A percentile compares a stretch with the other conserved stretches of the same genome.
These are phyloP conservation scores for Phylloscopus trochilus DNA, from an alignment of 2,113 vertebrate species.

Conservation along the genomic window DNA sequence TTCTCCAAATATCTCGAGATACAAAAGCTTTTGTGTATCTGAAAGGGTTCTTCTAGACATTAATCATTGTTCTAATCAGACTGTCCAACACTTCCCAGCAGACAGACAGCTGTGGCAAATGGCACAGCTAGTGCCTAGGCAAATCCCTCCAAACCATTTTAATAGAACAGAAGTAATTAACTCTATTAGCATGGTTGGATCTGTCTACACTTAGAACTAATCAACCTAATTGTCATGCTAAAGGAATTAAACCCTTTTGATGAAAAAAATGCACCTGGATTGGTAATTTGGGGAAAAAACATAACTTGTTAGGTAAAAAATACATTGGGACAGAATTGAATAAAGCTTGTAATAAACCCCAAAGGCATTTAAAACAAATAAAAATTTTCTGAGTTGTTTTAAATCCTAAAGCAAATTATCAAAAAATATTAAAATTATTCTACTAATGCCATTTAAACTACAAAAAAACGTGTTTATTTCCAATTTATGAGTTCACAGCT, in stretches of 20 bases:
- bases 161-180: slow-evolving; percentile 15
- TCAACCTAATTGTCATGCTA: slow-evolving; percentile 24
- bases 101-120: slow-evolving; percentile 41
- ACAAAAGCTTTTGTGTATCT: background rate
- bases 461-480: background rate
- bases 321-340: background rate
- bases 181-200: slow-evolving; percentile 11
- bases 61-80: background rate
- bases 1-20: background rate
- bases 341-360: background rate
- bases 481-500: background rate
- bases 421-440: background rate
- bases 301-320: background rate
- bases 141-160: slow-evolving; percentile 13
- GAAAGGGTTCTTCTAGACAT: background rate
- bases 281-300: background rate
- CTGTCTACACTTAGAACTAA: slow-evolving; percentile 24
- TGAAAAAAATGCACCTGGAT: background rate
- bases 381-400: background rate
- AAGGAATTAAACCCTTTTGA: background rate
- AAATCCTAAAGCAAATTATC: background rate
- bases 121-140: background rate
- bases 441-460: background rate
- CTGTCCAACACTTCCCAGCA: background rate
- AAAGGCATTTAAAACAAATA: background rate